Percentiles rank a stretch among this genome's conserved stretches.
Conservation (phyloP, 2,797 vertebrate species). For the Centroberyx gerrardi region DNA sequence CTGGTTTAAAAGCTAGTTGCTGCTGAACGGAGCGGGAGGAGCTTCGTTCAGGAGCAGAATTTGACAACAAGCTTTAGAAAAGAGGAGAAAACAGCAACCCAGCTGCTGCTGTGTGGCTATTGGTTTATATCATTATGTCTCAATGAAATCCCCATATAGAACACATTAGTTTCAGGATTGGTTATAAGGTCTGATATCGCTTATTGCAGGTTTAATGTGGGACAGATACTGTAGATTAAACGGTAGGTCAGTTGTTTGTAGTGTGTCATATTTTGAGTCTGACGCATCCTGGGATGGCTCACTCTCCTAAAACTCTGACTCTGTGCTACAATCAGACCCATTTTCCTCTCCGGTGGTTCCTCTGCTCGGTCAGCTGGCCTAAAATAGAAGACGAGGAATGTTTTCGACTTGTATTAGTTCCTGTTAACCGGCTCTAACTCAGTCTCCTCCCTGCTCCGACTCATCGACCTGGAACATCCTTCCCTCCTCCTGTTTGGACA, state of each 20-base stretch:
- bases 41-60: too few species aligned
- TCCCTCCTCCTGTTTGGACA: conserved; percentile 55
- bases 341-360: conserved; percentile 47
- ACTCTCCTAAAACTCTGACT: conserved; percentile 4
- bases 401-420: conserved; percentile 44
- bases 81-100: too few species aligned
- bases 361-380: conserved; percentile 20
- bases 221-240: not conserved
- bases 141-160: too few species aligned
- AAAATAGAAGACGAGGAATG: conserved; percentile 56
- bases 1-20: too few species aligned
- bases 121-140: too few species aligned
- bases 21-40: too few species aligned
- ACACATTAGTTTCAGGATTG: too few species aligned
- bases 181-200: too few species aligned
- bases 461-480: conserved; percentile 56
- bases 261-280: conserved; percentile 11
- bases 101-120: too few species aligned
- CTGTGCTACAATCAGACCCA: conserved; percentile 42
- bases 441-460: conserved; percentile 48
- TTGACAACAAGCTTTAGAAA: too few species aligned
- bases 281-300: conserved; percentile 16
- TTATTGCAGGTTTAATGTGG: not conserved
- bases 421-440: conserved; percentile 24
- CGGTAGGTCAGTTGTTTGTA: too few species aligned